Evolutionary conservation across 2,113 vertebrate species (phyloP), one percentile per base, ranked within the genome.

Genomic region (Gavia stellata): DNA sequence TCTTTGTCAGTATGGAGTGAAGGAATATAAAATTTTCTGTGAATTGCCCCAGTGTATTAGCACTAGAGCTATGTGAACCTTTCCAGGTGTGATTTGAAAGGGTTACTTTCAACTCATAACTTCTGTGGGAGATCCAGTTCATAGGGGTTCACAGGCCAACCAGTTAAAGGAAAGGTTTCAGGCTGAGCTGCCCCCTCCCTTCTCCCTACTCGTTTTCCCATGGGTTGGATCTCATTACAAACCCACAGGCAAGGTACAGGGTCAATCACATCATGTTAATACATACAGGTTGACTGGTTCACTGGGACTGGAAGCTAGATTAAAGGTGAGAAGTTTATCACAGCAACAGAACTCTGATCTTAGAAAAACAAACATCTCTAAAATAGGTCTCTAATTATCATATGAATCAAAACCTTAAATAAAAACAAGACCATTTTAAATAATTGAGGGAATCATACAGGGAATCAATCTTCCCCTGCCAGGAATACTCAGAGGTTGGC

Each of bases 261-360:
- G 97, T 94, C 96, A 96, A 81, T 93, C 96, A 87, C 95, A 85
- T 92, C 95, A 91, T 95, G 96, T 94, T 96, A 96, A 95, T 97
- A 94, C 92, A 92, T 87, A 91, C 83, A 97, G 92, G 96, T 92
- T 94, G 96, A 53, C 73, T 87, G 73, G 52, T 97, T 94, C 84
- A 9, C 86, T 94, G 95, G 95, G 95, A 70, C 88, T 92, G 38
- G 68, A 70, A 87, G 81, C 70, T 75, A 83, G 36, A 94, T 90
- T 94, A 86, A 92, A 97, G 84, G 95, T 82, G 94, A 92, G 94
- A 94, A 95, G 88, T 95, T 95, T 94, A 95, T 87, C 91, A 89
- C 49, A 80, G 89, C 70, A 91, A 81, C 78, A 88, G 71, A 95
- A 96, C 86, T 91, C 61, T 91, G 83, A 95, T 95, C 95, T 95